Conservation (phyloP, 2,888 invertebrate species). For the Choristoneura rosaceana region DNA sequence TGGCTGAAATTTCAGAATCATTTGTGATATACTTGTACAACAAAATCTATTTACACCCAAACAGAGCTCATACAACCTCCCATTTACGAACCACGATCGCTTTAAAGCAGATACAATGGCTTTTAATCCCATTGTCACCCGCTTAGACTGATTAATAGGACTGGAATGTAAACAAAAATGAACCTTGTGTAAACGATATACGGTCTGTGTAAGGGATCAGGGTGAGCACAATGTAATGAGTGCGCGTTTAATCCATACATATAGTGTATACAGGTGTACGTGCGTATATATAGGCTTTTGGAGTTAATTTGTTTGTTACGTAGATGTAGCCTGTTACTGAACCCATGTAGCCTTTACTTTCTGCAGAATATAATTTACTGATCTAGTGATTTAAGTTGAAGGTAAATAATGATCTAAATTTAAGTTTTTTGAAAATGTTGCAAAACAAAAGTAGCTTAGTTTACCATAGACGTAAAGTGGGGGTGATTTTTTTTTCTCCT, state of each 20-base stretch:
- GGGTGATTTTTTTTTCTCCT: too few relatives aligned
- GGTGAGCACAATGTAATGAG: conserved; percentile 20
- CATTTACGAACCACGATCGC: conserved; percentile 46
- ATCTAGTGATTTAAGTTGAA: too few relatives aligned
- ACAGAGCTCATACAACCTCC: conserved; percentile 25
- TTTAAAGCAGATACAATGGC: conserved; percentile 73
- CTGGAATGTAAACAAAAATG: conserved; percentile 51
- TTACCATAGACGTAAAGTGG: too few relatives aligned
- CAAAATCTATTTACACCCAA: conserved; percentile 9
- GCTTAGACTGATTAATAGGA: conserved; percentile 77
- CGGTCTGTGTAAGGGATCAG: neutral
- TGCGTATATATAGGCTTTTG: conserved; percentile 1
- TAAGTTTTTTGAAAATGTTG: too few relatives aligned
- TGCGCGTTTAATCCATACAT: conserved; percentile 19
- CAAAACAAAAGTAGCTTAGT: too few relatives aligned
- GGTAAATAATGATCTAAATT: too few relatives aligned
- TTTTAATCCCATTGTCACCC: conserved; percentile 70
- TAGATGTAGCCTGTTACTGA: neutral
- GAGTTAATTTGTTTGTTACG: conserved; percentile 14
- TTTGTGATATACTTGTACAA: neutral
- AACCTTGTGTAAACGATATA: neutral
- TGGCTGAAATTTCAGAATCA: too few relatives aligned
- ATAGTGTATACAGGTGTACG: neutral
- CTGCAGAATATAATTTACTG: too few relatives aligned
- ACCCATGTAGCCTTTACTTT: neutral